Conservation (phyloP, 2,797 vertebrate species). For the Darevskia mixta region DNA sequence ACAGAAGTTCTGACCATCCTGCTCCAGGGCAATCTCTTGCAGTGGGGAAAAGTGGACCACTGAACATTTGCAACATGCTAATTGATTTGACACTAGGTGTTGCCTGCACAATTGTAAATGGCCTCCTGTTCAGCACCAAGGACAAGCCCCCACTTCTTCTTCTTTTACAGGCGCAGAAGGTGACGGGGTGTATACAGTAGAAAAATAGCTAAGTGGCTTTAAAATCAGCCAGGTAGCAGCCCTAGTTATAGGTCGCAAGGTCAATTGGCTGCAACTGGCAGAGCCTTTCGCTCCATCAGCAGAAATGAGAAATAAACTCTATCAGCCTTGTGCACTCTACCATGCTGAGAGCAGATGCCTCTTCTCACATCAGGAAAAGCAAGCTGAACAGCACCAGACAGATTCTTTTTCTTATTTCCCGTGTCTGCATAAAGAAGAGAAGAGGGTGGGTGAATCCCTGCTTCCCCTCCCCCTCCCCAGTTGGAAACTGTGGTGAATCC, state of each 20-base stretch:
- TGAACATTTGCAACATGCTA: background rate
- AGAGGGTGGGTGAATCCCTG: background rate
- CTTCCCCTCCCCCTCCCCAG: background rate
- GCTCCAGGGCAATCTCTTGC: background rate
- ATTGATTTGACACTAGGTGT: background rate
- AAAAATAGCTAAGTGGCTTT: background rate
- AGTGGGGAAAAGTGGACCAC: too few species aligned
- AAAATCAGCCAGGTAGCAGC: background rate
- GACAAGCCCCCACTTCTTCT: background rate
- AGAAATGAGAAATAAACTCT: conserved; percentile 7
- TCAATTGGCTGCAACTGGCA: conserved; percentile 12
- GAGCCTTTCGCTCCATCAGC: background rate
- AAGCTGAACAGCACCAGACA: too few species aligned
- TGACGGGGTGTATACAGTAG: background rate
- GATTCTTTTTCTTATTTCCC: background rate
- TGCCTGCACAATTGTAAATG: background rate
- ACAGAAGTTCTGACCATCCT: too few species aligned
- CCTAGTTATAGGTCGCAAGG: background rate
- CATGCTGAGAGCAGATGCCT: background rate
- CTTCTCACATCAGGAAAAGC: background rate
- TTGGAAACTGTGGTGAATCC: background rate
- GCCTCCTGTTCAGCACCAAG: background rate
- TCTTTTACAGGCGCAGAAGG: background rate
- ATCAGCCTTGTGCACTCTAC: background rate
- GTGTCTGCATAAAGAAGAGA: background rate